Conservation (phyloP, 2,888 invertebrate species). For the Nomada fucata region DNA sequence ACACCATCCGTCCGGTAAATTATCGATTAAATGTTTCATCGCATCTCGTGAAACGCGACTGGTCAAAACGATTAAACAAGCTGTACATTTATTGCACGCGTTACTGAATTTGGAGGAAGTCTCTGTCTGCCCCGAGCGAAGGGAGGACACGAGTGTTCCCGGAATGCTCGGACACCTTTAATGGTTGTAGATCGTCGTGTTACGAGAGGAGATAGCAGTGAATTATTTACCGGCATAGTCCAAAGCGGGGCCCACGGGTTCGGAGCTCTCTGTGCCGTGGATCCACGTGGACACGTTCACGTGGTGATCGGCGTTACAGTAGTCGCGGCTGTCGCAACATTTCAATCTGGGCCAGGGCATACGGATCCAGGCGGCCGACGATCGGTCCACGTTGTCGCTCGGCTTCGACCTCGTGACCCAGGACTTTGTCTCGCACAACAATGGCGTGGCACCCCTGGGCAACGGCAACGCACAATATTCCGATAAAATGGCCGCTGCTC, state of each 20-base stretch:
- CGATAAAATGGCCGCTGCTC: conserved; percentile 52
- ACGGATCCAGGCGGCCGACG: conserved; percentile 57
- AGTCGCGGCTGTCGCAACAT: conserved; percentile 77
- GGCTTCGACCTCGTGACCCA: conserved; percentile 71
- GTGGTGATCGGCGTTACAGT: conserved; percentile 73
- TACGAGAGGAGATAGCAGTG: background rate
- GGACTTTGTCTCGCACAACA: conserved; percentile 77
- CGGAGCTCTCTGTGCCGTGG: conserved; percentile 21
- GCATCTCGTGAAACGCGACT: too few species aligned
- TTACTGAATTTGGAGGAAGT: background rate
- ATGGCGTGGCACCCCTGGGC: conserved; percentile 74
- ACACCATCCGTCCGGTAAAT: too few species aligned
- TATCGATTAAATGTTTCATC: too few species aligned
- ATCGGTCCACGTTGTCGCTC: conserved; percentile 50
- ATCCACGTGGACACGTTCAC: conserved; percentile 60
- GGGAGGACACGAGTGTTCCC: background rate
- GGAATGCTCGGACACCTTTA: background rate
- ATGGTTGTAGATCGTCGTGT: conserved; percentile 8
- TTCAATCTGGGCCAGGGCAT: conserved; percentile 75
- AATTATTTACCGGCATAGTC: conserved; percentile 43
- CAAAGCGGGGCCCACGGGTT: conserved; percentile 18
- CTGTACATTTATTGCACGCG: too few species aligned
- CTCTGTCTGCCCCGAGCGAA: background rate
- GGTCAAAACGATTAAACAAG: too few species aligned
- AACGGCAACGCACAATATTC: conserved; percentile 35